phyloP scores from a whole-genome alignment of 1,140 invertebrate species.

The Caenorhabditis briggsae region DNA sequence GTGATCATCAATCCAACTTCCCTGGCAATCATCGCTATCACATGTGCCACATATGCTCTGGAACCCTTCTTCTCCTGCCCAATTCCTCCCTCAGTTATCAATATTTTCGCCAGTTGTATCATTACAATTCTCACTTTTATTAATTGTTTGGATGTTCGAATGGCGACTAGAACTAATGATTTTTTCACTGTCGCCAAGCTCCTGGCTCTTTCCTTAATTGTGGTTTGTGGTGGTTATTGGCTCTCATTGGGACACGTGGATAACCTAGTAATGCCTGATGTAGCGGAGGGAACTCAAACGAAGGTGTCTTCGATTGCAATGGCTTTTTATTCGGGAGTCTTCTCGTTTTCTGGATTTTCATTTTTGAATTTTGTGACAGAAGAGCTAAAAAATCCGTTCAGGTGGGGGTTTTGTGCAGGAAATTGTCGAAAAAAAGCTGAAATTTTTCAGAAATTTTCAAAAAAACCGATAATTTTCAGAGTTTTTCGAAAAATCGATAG shows the following conservation, averaged over 20 bases:
- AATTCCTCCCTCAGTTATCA: conserved; percentile 67
- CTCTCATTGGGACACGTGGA: conserved; percentile 83
- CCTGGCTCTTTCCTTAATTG: conserved; percentile 91
- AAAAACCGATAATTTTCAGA: too few relatives aligned
- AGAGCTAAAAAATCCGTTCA: conserved; percentile 86
- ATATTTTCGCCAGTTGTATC: conserved; percentile 70
- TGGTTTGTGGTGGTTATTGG: conserved; percentile 89
- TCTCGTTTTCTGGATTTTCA: neutral
- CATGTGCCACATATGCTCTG: conserved; percentile 94
- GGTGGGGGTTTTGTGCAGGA: neutral
- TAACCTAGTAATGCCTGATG: conserved; percentile 83
- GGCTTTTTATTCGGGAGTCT: conserved; percentile 93
- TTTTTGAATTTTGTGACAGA: conserved; percentile 81
- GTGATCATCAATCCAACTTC: conserved; percentile 85
- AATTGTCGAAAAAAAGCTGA: neutral
- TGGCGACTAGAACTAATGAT: conserved; percentile 95
- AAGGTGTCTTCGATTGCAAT: conserved; percentile 91
- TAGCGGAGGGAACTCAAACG: conserved; percentile 89
- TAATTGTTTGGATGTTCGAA: conserved; percentile 96
- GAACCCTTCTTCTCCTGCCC: conserved; percentile 85
- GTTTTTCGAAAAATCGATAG: neutral
- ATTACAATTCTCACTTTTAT: conserved; percentile 89
- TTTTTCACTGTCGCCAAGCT: conserved; percentile 97
- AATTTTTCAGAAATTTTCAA: too few relatives aligned
- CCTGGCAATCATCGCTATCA: conserved; percentile 94